These are phyloP conservation scores for Pogonomyrmex barbatus DNA, from an alignment of 1,140 invertebrate species.

Conservation along the genomic window DNA sequence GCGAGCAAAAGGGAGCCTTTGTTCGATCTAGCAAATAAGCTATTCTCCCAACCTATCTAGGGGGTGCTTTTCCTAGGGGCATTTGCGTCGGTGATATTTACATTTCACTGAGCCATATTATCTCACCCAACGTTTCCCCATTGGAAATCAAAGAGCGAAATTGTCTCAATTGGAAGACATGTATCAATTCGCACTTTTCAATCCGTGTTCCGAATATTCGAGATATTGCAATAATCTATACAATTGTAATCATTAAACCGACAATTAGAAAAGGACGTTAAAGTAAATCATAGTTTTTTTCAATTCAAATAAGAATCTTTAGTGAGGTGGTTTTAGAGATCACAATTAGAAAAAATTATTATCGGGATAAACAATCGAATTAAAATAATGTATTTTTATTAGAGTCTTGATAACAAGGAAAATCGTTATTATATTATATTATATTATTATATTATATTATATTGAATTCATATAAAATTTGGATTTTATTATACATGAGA, in stretches of 20 bases:
- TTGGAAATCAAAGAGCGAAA: conserved; percentile 28
- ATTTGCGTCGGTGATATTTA: conserved; percentile 52
- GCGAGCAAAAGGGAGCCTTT: conserved; percentile 46
- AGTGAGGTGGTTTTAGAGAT: not conserved
- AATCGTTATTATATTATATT: not conserved
- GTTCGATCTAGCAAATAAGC: conserved; percentile 59
- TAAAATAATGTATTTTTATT: not conserved
- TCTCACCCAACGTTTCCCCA: conserved; percentile 39
- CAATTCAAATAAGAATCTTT: not conserved
- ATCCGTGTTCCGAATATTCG: not conserved
- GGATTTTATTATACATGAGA: not conserved
- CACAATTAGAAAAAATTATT: not conserved
- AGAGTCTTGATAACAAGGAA: not conserved
- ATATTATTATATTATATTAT: not conserved
- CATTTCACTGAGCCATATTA: conserved; percentile 34
- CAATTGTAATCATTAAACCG: not conserved
- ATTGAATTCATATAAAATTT: not conserved
- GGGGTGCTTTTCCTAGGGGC: conserved; percentile 37
- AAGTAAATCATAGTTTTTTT: not conserved
- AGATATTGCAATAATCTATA: not conserved
- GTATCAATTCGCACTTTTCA: not conserved
- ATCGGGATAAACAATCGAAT: not conserved
- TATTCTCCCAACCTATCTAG: conserved; percentile 24
- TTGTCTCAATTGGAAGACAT: not conserved
- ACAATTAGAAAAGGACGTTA: not conserved